Evolutionary conservation across 92 coral and sea anemone species (phyloP).

Genomic region (Chrysogorgia sp.): DNA sequence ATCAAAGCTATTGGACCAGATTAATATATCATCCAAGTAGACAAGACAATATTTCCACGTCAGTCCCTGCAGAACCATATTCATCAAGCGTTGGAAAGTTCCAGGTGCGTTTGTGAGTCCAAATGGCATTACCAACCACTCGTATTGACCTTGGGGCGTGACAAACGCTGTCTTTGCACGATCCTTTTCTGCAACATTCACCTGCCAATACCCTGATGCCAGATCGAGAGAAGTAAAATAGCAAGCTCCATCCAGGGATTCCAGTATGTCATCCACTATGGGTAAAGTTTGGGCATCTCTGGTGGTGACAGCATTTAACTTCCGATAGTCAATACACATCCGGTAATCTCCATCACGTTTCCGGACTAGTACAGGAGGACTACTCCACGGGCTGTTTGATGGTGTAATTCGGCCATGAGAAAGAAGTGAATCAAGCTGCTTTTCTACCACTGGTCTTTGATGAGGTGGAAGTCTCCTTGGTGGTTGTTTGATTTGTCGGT

Average conservation of each 20-base stretch:
- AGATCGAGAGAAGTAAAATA: no score
- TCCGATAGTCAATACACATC: no score
- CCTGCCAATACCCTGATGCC: no score
- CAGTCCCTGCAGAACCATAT: slow-evolving; percentile 39
- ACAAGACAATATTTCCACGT: slow-evolving; percentile 48
- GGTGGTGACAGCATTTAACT: slow-evolving; percentile 40
- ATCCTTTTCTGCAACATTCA: no score
- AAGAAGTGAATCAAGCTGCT: slow-evolving; percentile 40
- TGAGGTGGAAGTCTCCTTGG: slow-evolving; percentile 53
- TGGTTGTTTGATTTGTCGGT: slow-evolving; percentile 55
- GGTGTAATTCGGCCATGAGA: slow-evolving; percentile 52
- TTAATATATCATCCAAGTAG: no score
- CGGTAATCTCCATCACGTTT: slow-evolving; percentile 55
- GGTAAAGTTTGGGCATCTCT: slow-evolving; percentile 63
- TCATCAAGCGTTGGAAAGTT: slow-evolving; percentile 55
- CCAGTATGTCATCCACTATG: no score
- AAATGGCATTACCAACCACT: slow-evolving; percentile 35
- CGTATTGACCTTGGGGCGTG: slow-evolving; percentile 35
- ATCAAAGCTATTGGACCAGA: no score
- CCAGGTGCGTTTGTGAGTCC: slow-evolving; percentile 54
- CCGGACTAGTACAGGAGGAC: slow-evolving; percentile 55
- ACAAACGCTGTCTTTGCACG: slow-evolving; percentile 32
- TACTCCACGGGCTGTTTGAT: slow-evolving; percentile 51
- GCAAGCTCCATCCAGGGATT: no score
- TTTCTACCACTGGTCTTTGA: slow-evolving; percentile 18